Base-by-base conservation (phyloP, 2,888 invertebrate genomes). In the Panzeria rudis region DNA sequence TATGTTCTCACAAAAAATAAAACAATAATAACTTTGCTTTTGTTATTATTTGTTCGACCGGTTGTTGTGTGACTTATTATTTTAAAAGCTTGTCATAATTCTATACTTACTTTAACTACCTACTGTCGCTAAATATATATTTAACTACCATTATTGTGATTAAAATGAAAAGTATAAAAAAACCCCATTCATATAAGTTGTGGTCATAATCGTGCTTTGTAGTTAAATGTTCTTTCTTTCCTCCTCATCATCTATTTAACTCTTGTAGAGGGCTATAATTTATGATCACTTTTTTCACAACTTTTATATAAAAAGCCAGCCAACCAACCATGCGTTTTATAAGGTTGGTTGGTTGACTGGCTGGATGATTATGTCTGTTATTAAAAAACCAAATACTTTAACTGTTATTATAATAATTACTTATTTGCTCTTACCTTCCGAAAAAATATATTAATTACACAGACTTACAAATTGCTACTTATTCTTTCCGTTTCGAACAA, bases 181-280 rank as follows among this genome's bases (percentile, higher is more conserved):
- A 64, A 25, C 62, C 25, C 59, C 61, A 69, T 81, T 81, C 77
- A 62, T 62, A 78, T 25, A 73, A 73, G 68, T 81, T 81, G 73
- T 82, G 72, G 84, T 73, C 78, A 82, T 62, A 85, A 69, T 85
- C 47, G 73, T 85, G 73, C 82, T 78, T 73, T 78, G 15, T 75
- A 82, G 61, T 82, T 78, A 85, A 82, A 82, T 82, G 50, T 82
- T 82, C 32, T 78, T 44, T 72, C 52, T 44, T 64, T 35, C 15
- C 17, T 72, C 64, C 56, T 78, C 59, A 72, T 68, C 54, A 72
- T 72, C 62, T 73, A 85, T 78, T 85, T 82, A 85, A 77, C 82
- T 85, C 38, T 82, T 77, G 50, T 77, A 62, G 73, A 56, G 77
- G 73, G 81, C 73, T 81, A 78, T 78, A 78, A 82, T 85, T 85